Percentiles rank a stretch among this genome's conserved stretches.
Evolutionary conservation across 1,140 invertebrate species (phyloP).

Genomic region (Cryptotermes secundus): DNA sequence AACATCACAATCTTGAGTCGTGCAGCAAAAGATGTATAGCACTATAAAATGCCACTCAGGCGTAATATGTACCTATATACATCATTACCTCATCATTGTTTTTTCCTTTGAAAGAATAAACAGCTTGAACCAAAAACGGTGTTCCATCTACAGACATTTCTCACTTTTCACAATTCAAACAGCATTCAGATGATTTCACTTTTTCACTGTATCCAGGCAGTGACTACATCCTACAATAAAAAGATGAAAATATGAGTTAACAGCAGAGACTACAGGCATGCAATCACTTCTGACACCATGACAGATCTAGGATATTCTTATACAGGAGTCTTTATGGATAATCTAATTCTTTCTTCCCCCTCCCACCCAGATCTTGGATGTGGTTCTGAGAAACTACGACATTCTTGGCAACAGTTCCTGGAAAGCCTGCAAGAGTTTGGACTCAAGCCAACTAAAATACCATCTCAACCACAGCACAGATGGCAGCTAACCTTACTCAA

Average conservation of each 20-base stretch:
- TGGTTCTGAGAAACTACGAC: background rate
- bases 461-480: background rate
- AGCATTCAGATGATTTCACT: background rate
- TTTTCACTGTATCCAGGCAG: background rate
- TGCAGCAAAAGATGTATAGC: slow-evolving; percentile 7
- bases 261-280: background rate
- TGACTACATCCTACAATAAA: background rate
- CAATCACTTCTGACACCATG: slow-evolving; percentile 8
- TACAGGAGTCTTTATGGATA: background rate
- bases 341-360: slow-evolving; percentile 1
- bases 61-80: background rate
- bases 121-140: slow-evolving; percentile 71
- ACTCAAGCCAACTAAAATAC: slow-evolving; percentile 8
- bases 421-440: background rate
- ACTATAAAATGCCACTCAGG: too few relatives aligned
- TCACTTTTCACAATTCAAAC: background rate
- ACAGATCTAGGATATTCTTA: slow-evolving; percentile 1
- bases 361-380: background rate
- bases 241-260: background rate
- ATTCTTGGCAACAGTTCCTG: slow-evolving; percentile 15
- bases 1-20: background rate
- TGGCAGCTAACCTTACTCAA: slow-evolving; percentile 15
- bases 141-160: slow-evolving; percentile 11
- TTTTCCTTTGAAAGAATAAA: slow-evolving; percentile 90
- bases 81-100: slow-evolving; percentile 91